Percentiles rank a stretch among this genome's conserved stretches.
phyloP scores from a whole-genome alignment of 2,888 invertebrate species.

The Macaria notata region DNA sequence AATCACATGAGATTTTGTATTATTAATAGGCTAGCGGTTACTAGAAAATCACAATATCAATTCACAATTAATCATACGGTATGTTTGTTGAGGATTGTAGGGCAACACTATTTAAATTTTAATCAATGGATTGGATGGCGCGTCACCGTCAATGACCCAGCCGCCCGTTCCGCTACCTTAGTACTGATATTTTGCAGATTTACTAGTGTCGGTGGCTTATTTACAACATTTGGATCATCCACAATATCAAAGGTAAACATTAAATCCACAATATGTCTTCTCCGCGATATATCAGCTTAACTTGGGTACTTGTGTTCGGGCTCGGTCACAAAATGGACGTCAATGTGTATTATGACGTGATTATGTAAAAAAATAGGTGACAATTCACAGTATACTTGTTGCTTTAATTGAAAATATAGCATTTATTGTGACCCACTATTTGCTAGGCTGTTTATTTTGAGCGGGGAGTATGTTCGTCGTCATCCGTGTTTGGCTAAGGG shows the following conservation, averaged over 20 bases:
- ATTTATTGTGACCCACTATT: constrained; percentile 9
- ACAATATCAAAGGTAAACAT: constrained; percentile 15
- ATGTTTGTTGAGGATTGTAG: too few relatives aligned
- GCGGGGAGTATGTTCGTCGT: neutral
- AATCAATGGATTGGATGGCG: constrained; percentile 59
- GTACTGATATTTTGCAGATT: constrained; percentile 35
- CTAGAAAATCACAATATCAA: too few relatives aligned
- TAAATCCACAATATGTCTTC: neutral
- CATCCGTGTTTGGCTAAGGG: constrained; percentile 2
- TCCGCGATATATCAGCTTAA: constrained; percentile 1
- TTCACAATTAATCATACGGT: too few relatives aligned
- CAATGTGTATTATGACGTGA: constrained; percentile 71
- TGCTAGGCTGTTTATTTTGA: neutral
- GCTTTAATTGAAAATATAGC: constrained; percentile 13
- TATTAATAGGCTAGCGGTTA: too few relatives aligned
- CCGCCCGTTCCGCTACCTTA: constrained; percentile 55
- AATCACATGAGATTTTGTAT: too few relatives aligned
- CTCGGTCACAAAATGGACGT: constrained; percentile 76
- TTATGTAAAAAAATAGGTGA: constrained; percentile 65
- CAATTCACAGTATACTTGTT: constrained; percentile 27
- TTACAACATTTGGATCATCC: constrained; percentile 8
- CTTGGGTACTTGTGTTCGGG: constrained; percentile 32
- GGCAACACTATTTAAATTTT: too few relatives aligned
- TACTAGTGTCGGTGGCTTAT: neutral
- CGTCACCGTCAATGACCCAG: constrained; percentile 69